Conservation (phyloP, 2,113 vertebrate genomes). For the Gymnarchus niloticus region DNA sequence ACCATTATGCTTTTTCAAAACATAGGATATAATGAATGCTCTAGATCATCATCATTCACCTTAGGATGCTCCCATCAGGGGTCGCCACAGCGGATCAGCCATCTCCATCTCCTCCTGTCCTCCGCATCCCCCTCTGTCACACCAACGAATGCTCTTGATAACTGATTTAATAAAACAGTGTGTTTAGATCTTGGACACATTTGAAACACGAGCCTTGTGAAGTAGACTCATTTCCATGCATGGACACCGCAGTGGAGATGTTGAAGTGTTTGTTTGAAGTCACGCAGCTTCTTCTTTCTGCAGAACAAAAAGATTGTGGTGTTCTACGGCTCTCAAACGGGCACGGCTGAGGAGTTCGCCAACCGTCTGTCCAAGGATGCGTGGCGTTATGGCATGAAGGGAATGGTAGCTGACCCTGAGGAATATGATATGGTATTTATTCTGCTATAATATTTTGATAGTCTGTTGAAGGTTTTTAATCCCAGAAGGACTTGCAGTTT, state of each 20-base stretch:
- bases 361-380: slow-evolving; percentile 76
- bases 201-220: too few relatives aligned
- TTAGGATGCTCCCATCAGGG: too few relatives aligned
- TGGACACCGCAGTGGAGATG: background rate
- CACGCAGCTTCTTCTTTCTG: background rate
- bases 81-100: too few relatives aligned
- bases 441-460: too few relatives aligned
- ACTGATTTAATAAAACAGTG: too few relatives aligned
- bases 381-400: slow-evolving; percentile 73
- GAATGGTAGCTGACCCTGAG: slow-evolving; percentile 75
- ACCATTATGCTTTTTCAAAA: background rate
- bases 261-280: background rate
- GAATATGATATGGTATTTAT: slow-evolving; percentile 74
- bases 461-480: background rate
- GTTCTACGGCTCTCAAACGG: slow-evolving; percentile 82
- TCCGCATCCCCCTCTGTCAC: too few relatives aligned
- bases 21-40: background rate
- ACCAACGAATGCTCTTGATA: too few relatives aligned
- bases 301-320: slow-evolving; percentile 75
- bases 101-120: too few relatives aligned
- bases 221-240: background rate
- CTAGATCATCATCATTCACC: too few relatives aligned
- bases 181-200: too few relatives aligned
- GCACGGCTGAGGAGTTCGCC: slow-evolving; percentile 77
- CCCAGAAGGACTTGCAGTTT: background rate